Evolutionary conservation across 2,888 invertebrate genomes (phyloP).

Genomic region (Eristalis tenax): DNA sequence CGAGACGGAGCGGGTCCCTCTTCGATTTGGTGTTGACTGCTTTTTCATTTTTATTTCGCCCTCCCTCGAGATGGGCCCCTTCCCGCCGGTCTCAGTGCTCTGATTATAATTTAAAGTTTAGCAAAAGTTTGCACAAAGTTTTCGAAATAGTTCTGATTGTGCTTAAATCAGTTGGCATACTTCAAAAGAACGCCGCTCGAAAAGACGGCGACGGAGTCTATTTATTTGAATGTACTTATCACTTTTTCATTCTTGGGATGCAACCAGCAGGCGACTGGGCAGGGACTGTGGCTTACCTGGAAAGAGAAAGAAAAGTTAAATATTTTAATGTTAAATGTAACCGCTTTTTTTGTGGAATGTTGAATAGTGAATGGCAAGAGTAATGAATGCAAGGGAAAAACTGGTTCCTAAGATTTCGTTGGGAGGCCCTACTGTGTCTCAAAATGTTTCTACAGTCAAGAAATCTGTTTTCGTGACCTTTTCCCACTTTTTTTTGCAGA

Average conservation of each 20-base stretch:
- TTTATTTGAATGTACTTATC: conserved; percentile 62
- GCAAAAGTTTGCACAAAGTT: conserved; percentile 57
- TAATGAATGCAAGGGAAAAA: background rate
- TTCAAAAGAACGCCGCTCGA: background rate
- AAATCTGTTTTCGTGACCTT: too few relatives aligned
- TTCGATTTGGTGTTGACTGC: background rate
- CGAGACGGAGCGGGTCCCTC: background rate
- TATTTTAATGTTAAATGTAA: conserved; percentile 14
- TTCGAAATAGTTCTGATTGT: conserved; percentile 65
- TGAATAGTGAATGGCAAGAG: background rate
- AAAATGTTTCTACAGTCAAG: too few relatives aligned
- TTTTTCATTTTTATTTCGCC: background rate
- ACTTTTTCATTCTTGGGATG: conserved; percentile 7
- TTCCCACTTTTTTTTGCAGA: too few relatives aligned
- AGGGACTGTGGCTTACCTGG: conserved; percentile 52
- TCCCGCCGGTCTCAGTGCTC: background rate
- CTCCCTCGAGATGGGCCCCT: background rate
- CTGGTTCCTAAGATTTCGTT: background rate
- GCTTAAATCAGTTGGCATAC: conserved; percentile 53
- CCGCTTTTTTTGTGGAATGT: background rate
- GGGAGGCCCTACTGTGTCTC: too few relatives aligned
- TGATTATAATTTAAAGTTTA: conserved; percentile 70
- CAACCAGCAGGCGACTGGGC: background rate
- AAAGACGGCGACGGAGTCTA: conserved; percentile 22
- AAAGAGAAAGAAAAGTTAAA: conserved; percentile 35